Conservation (phyloP, 1,140 invertebrate species). For the Zaprionus capensis region DNA sequence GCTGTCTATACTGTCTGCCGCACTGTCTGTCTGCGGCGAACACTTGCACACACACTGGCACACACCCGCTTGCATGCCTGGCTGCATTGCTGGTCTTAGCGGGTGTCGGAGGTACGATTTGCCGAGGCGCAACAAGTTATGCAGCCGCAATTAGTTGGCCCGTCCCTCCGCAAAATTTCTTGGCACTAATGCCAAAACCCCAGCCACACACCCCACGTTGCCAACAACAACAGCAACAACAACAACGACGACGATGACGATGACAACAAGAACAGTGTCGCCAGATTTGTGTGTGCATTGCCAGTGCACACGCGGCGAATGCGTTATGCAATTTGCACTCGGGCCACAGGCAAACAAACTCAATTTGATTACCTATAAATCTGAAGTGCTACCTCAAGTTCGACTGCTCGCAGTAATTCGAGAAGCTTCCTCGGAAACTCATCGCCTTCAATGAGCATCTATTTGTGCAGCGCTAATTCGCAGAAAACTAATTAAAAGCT, state of each 20-base stretch:
- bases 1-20: constrained; percentile 35
- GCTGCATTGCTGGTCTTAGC: constrained; percentile 35
- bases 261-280: constrained; percentile 17
- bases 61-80: constrained; percentile 28
- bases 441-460: background rate
- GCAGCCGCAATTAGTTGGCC: constrained; percentile 78
- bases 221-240: constrained; percentile 26
- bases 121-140: constrained; percentile 74
- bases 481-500: constrained; percentile 9
- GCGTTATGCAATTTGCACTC: constrained; percentile 58
- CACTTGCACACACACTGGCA: constrained; percentile 37
- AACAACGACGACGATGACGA: constrained; percentile 26
- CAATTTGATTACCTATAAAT: constrained; percentile 55
- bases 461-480: background rate
- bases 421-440: background rate
- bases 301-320: constrained; percentile 42
- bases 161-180: constrained; percentile 71
- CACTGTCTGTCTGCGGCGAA: constrained; percentile 48
- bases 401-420: background rate
- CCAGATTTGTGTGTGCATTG: constrained; percentile 28
- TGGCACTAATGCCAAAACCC: constrained; percentile 78
- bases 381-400: constrained; percentile 5
- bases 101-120: constrained; percentile 20
- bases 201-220: constrained; percentile 58
- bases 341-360: constrained; percentile 41